Evolutionary conservation across 2,113 vertebrate species (phyloP).

Genomic region (Origma solitaria): DNA sequence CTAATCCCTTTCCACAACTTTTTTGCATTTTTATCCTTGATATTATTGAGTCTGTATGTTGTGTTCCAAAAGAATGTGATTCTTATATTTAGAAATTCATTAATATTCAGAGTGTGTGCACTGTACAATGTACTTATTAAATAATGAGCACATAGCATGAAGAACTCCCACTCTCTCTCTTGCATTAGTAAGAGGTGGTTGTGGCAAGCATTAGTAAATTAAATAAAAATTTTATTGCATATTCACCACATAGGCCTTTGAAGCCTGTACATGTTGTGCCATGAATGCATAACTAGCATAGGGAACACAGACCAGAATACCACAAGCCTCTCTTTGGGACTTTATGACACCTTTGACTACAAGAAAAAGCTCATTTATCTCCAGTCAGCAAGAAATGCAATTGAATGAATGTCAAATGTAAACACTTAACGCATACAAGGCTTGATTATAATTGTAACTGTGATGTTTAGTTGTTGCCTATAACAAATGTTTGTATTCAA

Average conservation of each 20-base stretch:
- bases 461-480: neutral
- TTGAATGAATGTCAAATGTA: neutral
- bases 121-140: conserved; percentile 30
- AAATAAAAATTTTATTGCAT: conserved; percentile 50
- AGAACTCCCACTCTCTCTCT: neutral
- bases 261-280: neutral
- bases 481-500: neutral
- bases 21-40: neutral
- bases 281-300: neutral
- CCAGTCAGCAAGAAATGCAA: conserved; percentile 19
- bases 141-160: conserved; percentile 23
- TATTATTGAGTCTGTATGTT: neutral
- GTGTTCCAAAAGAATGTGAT: neutral
- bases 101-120: conserved; percentile 38
- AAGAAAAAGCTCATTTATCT: neutral
- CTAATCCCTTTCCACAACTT: neutral
- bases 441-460: neutral
- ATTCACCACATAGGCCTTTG: conserved; percentile 7
- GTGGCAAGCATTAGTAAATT: conserved; percentile 31
- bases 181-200: conserved; percentile 2
- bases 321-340: neutral
- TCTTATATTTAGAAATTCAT: conserved; percentile 50
- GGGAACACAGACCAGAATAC: neutral
- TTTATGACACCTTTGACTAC: neutral
- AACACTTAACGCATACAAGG: neutral